Base-by-base conservation (phyloP, 1,140 invertebrate species). In the Hermatobates lingyangjiaoensis region DNA sequence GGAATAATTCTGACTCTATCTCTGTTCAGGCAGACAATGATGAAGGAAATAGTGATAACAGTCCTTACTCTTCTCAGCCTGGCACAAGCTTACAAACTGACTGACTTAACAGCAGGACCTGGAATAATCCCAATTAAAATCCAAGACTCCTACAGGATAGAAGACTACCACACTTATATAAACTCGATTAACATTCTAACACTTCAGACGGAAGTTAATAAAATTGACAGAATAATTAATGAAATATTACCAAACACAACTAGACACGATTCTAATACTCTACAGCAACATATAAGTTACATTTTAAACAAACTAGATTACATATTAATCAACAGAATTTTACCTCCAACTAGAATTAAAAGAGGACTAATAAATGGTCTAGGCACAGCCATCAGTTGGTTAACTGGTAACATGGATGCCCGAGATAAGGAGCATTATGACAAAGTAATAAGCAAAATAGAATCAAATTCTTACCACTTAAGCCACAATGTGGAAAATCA, bases 371-470 rank as follows among this genome's bases (percentile, higher is more conserved):
- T 24, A 24, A 30, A 48, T 20, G 46, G 46, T 28, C 27, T 48
- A n/a, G 46, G 46, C 21, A 18, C 14, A 7, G 27, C 27, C 15
- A 48, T 48, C 25, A n/a, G 7, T 27, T 48, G 46, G 46, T 28
- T 48, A n/a, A 48, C 46, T 10, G 46, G 46, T 48, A 28, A 27
- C 27, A 48, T 48, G 46, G 27, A 27, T 30, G 46, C 46, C 21
- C 15, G 30, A 10, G 46, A 48, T 28, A 48, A 48, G 30, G 27
- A 3, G 18, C 46, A 48, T 20, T 48, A 48, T 28, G 27, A 48
- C 18, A 30, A 48, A 27, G 18, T 30, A 5, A 48, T 48, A 4
- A 21, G 21, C n/a, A 28, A 27, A 27, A 27, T 48, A 5, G 46
- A 48, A 18, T 24, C 27, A 4, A 48, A 48, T 20, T 18, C 27